Evolutionary conservation across 2,113 vertebrate species (phyloP).

Genomic region (Sisor rabdophorus): DNA sequence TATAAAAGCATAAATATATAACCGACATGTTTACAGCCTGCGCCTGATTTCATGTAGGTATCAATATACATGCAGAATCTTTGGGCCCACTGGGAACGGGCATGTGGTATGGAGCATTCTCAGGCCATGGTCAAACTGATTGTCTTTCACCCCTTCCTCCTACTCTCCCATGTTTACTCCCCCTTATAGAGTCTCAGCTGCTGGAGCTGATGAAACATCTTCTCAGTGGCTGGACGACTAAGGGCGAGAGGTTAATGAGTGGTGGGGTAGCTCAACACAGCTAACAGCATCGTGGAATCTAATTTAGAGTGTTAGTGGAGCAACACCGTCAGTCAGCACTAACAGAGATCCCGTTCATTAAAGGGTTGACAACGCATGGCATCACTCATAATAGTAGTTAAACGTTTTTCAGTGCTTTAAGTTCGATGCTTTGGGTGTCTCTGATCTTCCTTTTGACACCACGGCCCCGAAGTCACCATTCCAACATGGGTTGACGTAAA

Average conservation of each 20-base stretch:
- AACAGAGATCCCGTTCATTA: slow-evolving; percentile 63
- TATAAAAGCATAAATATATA: neutral
- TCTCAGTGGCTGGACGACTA: slow-evolving; percentile 31
- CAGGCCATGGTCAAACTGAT: slow-evolving; percentile 41
- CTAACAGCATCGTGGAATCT: slow-evolving; percentile 45
- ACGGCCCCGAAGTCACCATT: neutral
- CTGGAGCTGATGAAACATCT: slow-evolving; percentile 61
- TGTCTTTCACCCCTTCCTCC: slow-evolving; percentile 39
- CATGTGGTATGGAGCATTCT: slow-evolving; percentile 43
- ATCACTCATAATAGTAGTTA: slow-evolving; percentile 27
- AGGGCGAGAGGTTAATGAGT: slow-evolving; percentile 66
- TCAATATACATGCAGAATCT: neutral
- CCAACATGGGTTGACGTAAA: too few relatives aligned
- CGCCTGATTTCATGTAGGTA: neutral
- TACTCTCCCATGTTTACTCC: neutral
- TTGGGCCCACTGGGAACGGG: slow-evolving; percentile 13
- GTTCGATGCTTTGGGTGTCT: neutral
- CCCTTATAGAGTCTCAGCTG: slow-evolving; percentile 55
- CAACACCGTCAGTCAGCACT: slow-evolving; percentile 26
- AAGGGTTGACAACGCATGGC: slow-evolving; percentile 6
- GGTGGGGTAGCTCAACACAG: slow-evolving; percentile 60
- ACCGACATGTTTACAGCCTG: neutral
- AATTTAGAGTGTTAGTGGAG: slow-evolving; percentile 36
- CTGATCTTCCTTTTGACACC: neutral
- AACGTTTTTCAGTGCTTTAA: neutral